Evolutionary conservation across 2,113 vertebrate genomes (phyloP).

Genomic region (Porphyrio hochstetteri): DNA sequence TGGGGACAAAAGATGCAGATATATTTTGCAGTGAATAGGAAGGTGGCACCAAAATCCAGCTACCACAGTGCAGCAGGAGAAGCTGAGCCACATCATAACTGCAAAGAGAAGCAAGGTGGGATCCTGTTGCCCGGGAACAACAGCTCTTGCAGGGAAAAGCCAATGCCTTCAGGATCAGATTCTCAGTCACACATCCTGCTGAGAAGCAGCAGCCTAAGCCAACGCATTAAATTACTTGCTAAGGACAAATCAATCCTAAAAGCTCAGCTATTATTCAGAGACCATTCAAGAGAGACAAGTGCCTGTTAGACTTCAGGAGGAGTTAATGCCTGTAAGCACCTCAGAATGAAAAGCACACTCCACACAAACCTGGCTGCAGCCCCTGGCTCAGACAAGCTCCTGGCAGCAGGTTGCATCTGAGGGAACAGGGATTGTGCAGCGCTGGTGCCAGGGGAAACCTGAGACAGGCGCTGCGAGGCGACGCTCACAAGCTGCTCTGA

Average conservation of each 20-base stretch:
- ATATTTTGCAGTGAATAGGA: background rate
- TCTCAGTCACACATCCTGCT: slow-evolving; percentile 7
- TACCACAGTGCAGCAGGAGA: background rate
- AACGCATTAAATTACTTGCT: slow-evolving; percentile 36
- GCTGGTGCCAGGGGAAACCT: background rate
- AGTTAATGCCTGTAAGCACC: background rate
- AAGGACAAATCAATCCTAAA: slow-evolving; percentile 27
- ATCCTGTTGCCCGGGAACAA: slow-evolving; percentile 28
- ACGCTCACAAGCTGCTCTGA: background rate
- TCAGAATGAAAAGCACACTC: background rate
- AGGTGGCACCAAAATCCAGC: background rate
- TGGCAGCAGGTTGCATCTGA: background rate
- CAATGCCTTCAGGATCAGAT: slow-evolving; percentile 13
- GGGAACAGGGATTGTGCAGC: background rate
- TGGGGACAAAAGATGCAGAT: background rate
- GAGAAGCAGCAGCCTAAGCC: background rate
- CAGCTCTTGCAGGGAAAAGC: slow-evolving; percentile 31
- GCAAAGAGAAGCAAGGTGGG: background rate
- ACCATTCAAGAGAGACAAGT: background rate
- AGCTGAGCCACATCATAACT: background rate
- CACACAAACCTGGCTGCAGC: background rate
- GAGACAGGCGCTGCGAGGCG: background rate
- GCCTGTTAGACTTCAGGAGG: background rate
- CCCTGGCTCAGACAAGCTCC: background rate
- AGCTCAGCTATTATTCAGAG: background rate